Conservation (phyloP, 1,140 invertebrate species). For the Lepidurus packardi region DNA sequence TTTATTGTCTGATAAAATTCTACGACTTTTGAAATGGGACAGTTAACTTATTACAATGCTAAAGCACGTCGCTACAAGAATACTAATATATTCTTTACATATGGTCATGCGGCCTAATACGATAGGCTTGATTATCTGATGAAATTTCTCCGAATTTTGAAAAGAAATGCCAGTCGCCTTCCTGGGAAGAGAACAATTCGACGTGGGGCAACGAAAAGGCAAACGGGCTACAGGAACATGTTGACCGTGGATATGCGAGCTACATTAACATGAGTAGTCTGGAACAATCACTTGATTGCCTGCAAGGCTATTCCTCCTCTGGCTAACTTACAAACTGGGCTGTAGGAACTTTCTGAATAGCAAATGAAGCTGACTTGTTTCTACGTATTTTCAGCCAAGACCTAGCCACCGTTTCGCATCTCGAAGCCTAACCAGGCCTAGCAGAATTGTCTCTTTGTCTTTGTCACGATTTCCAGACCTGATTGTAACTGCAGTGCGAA, state of each 20-base stretch:
- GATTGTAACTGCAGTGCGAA: background rate
- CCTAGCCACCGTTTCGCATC: background rate
- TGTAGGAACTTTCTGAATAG: constrained; percentile 25
- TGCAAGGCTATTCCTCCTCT: background rate
- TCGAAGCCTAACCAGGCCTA: background rate
- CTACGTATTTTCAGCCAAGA: background rate
- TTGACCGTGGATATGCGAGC: background rate
- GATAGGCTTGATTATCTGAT: background rate
- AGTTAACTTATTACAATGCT: background rate
- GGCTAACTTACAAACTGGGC: background rate
- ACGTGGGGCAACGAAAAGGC: background rate
- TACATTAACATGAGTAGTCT: background rate
- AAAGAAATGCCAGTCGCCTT: background rate
- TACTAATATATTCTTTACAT: background rate
- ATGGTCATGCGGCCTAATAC: background rate
- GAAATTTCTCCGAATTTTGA: background rate
- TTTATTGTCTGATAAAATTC: too few relatives aligned
- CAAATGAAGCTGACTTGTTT: constrained; percentile 9
- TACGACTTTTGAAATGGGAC: too few relatives aligned
- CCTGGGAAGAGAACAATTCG: background rate
- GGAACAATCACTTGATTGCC: constrained; percentile 2
- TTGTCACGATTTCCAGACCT: background rate
- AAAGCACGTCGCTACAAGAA: background rate
- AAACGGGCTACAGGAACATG: background rate
- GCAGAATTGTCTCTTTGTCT: background rate